Evolutionary conservation across 2,888 invertebrate genomes (phyloP).

Genomic region (Lampropteryx suffumata): DNA sequence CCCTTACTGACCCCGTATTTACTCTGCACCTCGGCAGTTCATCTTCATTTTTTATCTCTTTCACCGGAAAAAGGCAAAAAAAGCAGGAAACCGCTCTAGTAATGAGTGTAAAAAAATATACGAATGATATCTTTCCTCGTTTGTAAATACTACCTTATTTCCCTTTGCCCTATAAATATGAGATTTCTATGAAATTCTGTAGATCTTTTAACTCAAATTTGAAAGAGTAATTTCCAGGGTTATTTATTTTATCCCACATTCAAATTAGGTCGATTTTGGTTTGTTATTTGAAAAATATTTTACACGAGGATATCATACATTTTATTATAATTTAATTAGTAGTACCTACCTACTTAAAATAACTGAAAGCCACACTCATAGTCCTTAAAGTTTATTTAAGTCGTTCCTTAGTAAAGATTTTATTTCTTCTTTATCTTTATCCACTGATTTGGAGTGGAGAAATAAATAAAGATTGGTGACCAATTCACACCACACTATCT

Average conservation of each 20-base stretch:
- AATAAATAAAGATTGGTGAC: no score
- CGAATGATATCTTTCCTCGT: slow-evolving; percentile 59
- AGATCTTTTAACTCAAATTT: background rate
- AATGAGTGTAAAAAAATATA: slow-evolving; percentile 79
- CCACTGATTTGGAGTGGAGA: no score
- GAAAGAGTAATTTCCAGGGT: background rate
- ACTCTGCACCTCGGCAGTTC: slow-evolving; percentile 81
- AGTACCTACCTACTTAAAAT: no score
- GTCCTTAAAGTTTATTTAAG: no score
- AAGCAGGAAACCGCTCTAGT: slow-evolving; percentile 74
- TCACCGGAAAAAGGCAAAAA: slow-evolving; percentile 78
- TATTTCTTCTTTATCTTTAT: no score
- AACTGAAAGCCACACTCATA: no score
- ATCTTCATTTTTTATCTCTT: slow-evolving; percentile 82
- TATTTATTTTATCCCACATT: slow-evolving; percentile 3
- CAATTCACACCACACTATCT: no score
- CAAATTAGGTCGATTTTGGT: background rate
- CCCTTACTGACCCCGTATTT: slow-evolving; percentile 73
- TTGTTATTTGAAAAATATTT: background rate
- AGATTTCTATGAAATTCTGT: slow-evolving; percentile 30
- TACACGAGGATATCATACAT: no score
- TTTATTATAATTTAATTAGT: no score
- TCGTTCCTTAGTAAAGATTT: no score
- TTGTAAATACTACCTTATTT: slow-evolving; percentile 52
- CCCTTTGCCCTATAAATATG: slow-evolving; percentile 46